A percentile compares a stretch with the other conserved stretches of the same genome.
Evolutionary conservation across 23 tunicate species (phyloP).

Genomic region (Halocynthia aurantium): DNA sequence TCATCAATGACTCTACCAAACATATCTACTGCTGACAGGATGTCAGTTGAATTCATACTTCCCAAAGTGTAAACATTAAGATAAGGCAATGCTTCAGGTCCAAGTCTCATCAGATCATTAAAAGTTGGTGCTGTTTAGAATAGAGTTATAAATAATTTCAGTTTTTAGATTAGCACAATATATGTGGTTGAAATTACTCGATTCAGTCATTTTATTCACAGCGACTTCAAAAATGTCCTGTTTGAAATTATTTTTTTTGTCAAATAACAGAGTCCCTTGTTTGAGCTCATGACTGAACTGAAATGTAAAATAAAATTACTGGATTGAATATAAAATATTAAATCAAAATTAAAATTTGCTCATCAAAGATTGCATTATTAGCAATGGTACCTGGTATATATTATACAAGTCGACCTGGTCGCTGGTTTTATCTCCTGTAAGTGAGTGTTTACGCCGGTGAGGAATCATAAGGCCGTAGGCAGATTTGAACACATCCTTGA

Average conservation of each 20-base stretch:
- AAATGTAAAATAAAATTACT: neutral
- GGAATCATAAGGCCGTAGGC: slow-evolving; percentile 2
- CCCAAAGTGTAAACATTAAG: neutral
- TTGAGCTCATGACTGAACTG: neutral
- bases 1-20: neutral
- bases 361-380: neutral
- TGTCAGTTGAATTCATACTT: neutral
- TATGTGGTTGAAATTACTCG: neutral
- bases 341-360: neutral
- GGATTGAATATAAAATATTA: neutral
- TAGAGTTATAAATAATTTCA: neutral
- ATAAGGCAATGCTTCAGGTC: slow-evolving; percentile 6
- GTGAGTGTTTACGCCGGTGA: neutral
- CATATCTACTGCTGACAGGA: neutral
- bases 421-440: slow-evolving; percentile 2
- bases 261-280: neutral
- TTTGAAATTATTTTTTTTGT: neutral
- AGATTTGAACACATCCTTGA: neutral
- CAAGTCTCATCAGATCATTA: neutral
- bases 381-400: neutral
- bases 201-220: neutral
- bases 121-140: neutral
- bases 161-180: neutral
- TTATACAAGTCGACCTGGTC: neutral
- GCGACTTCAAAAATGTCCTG: slow-evolving; percentile 5